A percentile compares a stretch with the other conserved stretches of the same genome.
phyloP scores from a whole-genome alignment of 2,888 invertebrate species.

The Hyppa rectilinea region DNA sequence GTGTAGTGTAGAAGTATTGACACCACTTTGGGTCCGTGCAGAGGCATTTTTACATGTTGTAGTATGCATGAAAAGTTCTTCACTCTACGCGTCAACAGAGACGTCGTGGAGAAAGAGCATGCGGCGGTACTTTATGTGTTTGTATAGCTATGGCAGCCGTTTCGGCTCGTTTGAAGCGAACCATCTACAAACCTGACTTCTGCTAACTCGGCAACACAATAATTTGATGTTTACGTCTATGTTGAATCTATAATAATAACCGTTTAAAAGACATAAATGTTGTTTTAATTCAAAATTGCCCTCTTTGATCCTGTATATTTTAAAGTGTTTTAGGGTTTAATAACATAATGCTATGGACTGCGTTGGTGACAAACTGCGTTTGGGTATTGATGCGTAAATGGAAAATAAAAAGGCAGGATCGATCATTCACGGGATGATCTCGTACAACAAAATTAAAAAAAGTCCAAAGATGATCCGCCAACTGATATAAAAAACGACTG shows the following conservation, averaged over 20 bases:
- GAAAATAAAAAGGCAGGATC: background rate
- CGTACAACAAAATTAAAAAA: background rate
- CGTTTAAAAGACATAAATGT: slow-evolving; percentile 4
- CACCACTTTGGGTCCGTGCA: background rate
- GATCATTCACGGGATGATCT: background rate
- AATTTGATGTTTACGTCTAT: slow-evolving; percentile 17
- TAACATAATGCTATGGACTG: slow-evolving; percentile 14
- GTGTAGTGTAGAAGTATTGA: slow-evolving; percentile 25
- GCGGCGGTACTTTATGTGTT: slow-evolving; percentile 8
- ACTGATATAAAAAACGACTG: background rate
- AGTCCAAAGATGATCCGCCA: no score
- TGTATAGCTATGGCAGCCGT: background rate
- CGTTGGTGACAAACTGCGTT: slow-evolving; percentile 42
- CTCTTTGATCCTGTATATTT: slow-evolving; percentile 16
- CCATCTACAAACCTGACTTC: slow-evolving; percentile 3
- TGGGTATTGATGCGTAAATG: slow-evolving; percentile 14
- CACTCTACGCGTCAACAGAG: background rate
- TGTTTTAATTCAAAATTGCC: slow-evolving; percentile 29
- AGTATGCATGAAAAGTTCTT: slow-evolving; percentile 26
- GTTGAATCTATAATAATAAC: slow-evolving; percentile 17
- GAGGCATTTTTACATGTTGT: slow-evolving; percentile 9
- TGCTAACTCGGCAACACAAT: slow-evolving; percentile 5
- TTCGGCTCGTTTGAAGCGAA: slow-evolving; percentile 5
- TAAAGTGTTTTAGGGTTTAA: slow-evolving; percentile 16
- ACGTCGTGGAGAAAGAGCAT: slow-evolving; percentile 2